A percentile compares a stretch with the other conserved stretches of the same genome.
Evolutionary conservation across 2,888 invertebrate genomes (phyloP).

Genomic region (Idaea aversata): DNA sequence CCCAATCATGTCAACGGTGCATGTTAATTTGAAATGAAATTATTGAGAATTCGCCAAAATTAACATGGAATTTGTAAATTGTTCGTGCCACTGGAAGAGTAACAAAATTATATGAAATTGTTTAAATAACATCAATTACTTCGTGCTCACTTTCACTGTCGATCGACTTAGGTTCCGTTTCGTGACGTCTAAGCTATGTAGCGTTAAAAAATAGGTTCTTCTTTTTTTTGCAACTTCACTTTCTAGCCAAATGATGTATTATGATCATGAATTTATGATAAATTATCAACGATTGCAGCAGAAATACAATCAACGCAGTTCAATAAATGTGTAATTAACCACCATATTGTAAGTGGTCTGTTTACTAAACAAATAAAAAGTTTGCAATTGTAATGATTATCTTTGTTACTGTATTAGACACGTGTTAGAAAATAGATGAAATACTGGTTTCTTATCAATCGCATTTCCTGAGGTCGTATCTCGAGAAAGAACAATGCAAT

Average conservation of each 20-base stretch:
- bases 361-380: constrained; percentile 34
- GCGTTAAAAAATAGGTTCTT: constrained; percentile 49
- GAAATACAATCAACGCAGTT: constrained; percentile 8
- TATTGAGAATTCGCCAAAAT: constrained; percentile 8
- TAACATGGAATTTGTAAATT: not conserved
- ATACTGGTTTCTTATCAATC: constrained; percentile 59
- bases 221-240: constrained; percentile 47
- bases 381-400: constrained; percentile 42
- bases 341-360: constrained; percentile 28
- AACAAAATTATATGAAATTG: constrained; percentile 38
- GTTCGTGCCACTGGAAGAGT: constrained; percentile 11
- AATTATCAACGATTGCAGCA: constrained; percentile 29
- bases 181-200: constrained; percentile 54
- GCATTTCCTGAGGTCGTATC: constrained; percentile 53
- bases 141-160: constrained; percentile 69
- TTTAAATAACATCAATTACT: constrained; percentile 57
- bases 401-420: constrained; percentile 42
- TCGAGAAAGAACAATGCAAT: constrained; percentile 73
- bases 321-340: constrained; percentile 15
- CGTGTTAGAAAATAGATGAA: constrained; percentile 60
- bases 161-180: constrained; percentile 64
- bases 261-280: constrained; percentile 31
- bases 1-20: constrained; percentile 16
- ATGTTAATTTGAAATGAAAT: constrained; percentile 17
- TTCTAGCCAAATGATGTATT: constrained; percentile 56